phyloP scores from a whole-genome alignment of 1,140 invertebrate genomes.

The Brachystomella parvula region DNA sequence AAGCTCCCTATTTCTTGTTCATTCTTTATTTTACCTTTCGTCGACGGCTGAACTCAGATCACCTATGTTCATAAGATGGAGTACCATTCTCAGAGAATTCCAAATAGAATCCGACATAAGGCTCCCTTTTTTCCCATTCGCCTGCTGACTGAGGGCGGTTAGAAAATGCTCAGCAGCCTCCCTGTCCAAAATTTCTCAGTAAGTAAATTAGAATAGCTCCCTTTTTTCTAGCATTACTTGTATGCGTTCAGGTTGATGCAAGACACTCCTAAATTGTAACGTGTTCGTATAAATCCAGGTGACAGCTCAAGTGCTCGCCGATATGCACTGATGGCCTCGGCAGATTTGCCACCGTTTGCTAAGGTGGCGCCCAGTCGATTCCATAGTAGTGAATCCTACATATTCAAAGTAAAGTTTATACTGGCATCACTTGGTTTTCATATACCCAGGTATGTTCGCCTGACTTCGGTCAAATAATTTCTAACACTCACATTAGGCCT shows the following conservation, averaged over 20 bases:
- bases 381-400: slow-evolving; percentile 86
- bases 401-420: not conserved
- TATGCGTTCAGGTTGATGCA: slow-evolving; percentile 94
- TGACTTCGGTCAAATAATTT: not conserved
- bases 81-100: slow-evolving; percentile 82
- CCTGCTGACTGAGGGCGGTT: slow-evolving; percentile 85
- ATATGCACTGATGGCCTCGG: slow-evolving; percentile 94
- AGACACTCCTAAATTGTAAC: slow-evolving; percentile 96
- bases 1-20: no score
- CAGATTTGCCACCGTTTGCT: slow-evolving; percentile 87
- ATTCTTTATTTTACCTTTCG: slow-evolving; percentile 49
- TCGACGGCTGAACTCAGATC: slow-evolving; percentile 70
- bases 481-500: slow-evolving; percentile 57
- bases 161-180: slow-evolving; percentile 94
- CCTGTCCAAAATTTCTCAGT: slow-evolving; percentile 43
- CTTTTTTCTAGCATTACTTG: slow-evolving; percentile 50
- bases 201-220: not conserved
- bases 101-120: slow-evolving; percentile 89
- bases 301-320: slow-evolving; percentile 79
- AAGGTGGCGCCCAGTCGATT: slow-evolving; percentile 94
- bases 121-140: slow-evolving; percentile 57
- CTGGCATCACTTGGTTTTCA: not conserved
- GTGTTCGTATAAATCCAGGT: slow-evolving; percentile 90
- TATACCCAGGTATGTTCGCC: not conserved
- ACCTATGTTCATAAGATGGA: slow-evolving; percentile 73